phyloP scores from a whole-genome alignment of 2,888 invertebrate species.

The Glyphotaelius pellucidus region DNA sequence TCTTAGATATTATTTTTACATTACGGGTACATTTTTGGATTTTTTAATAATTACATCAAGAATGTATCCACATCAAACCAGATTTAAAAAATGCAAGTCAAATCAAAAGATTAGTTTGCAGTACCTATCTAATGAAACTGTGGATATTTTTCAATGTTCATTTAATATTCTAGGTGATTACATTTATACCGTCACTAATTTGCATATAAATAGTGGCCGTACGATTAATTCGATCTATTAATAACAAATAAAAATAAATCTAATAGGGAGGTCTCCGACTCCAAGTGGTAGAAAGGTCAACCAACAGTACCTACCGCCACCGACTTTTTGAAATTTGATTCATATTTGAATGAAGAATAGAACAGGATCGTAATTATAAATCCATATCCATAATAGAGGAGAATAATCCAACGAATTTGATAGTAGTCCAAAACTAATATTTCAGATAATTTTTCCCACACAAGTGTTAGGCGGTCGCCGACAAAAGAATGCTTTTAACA shows the following conservation, averaged over 20 bases:
- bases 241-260: not conserved
- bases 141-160: no score
- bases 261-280: slow-evolving; percentile 15
- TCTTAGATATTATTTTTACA: no score
- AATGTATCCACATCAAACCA: no score
- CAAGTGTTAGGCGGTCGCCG: slow-evolving; percentile 51
- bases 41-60: no score
- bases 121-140: no score
- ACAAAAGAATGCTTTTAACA: slow-evolving; percentile 59
- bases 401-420: slow-evolving; percentile 16
- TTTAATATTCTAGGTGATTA: not conserved
- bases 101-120: not conserved
- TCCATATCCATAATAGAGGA: slow-evolving; percentile 29
- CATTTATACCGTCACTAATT: not conserved
- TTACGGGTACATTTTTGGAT: no score
- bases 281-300: not conserved
- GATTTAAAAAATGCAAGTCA: not conserved
- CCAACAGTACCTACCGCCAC: not conserved
- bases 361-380: slow-evolving; percentile 41
- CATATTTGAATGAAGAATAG: slow-evolving; percentile 40
- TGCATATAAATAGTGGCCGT: not conserved
- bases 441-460: slow-evolving; percentile 57
- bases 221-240: not conserved
- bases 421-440: slow-evolving; percentile 11
- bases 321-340: slow-evolving; percentile 34